Conservation (phyloP, 2,888 invertebrate genomes). For the Orchesellides sinensis region DNA sequence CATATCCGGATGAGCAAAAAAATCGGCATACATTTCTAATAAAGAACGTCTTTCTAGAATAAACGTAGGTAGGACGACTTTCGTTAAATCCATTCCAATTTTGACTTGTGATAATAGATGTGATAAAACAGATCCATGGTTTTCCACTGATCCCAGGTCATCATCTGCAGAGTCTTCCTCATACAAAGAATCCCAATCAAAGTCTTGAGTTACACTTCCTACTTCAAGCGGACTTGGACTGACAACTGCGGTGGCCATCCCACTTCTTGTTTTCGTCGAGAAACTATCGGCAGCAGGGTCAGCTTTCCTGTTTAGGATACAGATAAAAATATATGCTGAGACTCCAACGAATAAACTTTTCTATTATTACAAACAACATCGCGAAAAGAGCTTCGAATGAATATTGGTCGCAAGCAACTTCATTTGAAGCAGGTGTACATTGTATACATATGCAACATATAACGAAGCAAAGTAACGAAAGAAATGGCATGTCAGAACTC, state of each 20-base stretch:
- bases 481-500: too few species aligned
- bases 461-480: too few species aligned
- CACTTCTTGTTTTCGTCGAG: background rate
- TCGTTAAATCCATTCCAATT: conserved; percentile 99
- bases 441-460: too few species aligned
- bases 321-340: background rate
- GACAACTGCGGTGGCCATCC: background rate
- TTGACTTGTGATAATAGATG: conserved; percentile 98
- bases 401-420: too few species aligned
- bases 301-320: too few species aligned
- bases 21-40: conserved; percentile 99
- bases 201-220: conserved; percentile 36
- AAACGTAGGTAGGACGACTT: conserved; percentile 98
- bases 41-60: conserved; percentile 97
- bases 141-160: conserved; percentile 90
- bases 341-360: too few species aligned
- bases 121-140: conserved; percentile 97
- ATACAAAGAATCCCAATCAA: conserved; percentile 73
- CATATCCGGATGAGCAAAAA: conserved; percentile 95
- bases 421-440: too few species aligned
- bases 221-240: background rate
- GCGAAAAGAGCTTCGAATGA: too few species aligned
- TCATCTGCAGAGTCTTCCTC: conserved; percentile 72
- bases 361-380: too few species aligned
- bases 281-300: conserved; percentile 39